These are phyloP conservation scores for Eristalis intricaria DNA, from an alignment of 2,888 invertebrate species.

Conservation along the genomic window DNA sequence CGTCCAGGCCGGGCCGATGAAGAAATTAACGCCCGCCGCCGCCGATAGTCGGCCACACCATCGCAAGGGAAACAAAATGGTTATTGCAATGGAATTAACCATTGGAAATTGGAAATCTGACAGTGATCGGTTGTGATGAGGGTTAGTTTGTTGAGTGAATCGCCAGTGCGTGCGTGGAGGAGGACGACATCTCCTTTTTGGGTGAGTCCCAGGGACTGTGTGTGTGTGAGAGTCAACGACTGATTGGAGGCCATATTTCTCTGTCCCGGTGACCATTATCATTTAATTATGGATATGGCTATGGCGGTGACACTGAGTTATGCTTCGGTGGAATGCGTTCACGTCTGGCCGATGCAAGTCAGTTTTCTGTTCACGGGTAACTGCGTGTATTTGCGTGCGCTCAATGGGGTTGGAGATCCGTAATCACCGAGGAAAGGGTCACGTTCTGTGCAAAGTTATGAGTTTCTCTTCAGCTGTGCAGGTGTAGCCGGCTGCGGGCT, in stretches of 20 bases:
- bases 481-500: not conserved
- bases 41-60: constrained; percentile 6
- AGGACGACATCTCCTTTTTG: not conserved
- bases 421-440: not conserved
- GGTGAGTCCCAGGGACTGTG: not conserved
- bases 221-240: not conserved
- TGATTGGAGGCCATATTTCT: constrained; percentile 58
- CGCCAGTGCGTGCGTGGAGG: constrained; percentile 7
- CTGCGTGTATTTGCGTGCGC: not conserved
- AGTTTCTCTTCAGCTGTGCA: not conserved
- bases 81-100: constrained; percentile 64
- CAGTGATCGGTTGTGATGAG: constrained; percentile 69
- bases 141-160: constrained; percentile 31
- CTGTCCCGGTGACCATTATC: constrained; percentile 56
- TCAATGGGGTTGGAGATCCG: not conserved
- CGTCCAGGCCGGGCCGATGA: constrained; percentile 34
- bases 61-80: constrained; percentile 44
- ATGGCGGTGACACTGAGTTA: constrained; percentile 59
- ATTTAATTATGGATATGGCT: constrained; percentile 64
- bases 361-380: too few species aligned
- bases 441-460: not conserved
- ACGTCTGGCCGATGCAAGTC: not conserved
- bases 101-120: constrained; percentile 67
- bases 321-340: constrained; percentile 11
- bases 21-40: constrained; percentile 58